phyloP scores from a whole-genome alignment of 2,888 invertebrate genomes.

The Megaustenia siamemsis region DNA sequence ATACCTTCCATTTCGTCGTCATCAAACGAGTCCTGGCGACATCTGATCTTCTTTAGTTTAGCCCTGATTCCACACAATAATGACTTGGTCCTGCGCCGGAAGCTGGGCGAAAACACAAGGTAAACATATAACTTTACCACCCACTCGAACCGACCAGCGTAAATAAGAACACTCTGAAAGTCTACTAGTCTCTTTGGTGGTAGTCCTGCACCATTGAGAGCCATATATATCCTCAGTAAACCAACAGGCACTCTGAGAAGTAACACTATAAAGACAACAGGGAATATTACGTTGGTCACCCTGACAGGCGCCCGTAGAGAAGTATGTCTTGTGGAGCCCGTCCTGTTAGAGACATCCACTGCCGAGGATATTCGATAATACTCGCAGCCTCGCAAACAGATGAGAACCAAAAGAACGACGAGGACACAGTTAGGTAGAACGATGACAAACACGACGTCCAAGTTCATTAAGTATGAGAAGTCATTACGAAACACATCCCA shows the following conservation, averaged over 20 bases:
- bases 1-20: conserved; percentile 26
- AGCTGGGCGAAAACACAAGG: conserved; percentile 54
- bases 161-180: conserved; percentile 38
- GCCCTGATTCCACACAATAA: conserved; percentile 25
- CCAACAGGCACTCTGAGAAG: conserved; percentile 52
- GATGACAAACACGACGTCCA: conserved; percentile 68
- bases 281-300: conserved; percentile 57
- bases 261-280: conserved; percentile 54
- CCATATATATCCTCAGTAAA: conserved; percentile 38
- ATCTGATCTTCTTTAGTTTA: conserved; percentile 28
- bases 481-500: conserved; percentile 56
- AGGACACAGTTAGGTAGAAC: conserved; percentile 66
- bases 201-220: not conserved
- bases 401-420: conserved; percentile 63
- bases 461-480: conserved; percentile 60
- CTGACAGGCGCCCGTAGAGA: conserved; percentile 43
- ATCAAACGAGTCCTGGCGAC: conserved; percentile 20
- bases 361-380: conserved; percentile 63
- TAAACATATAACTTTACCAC: conserved; percentile 57
- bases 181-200: conserved; percentile 9
- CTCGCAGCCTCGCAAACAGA: conserved; percentile 63
- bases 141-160: conserved; percentile 54
- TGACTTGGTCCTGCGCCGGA: conserved; percentile 47
- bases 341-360: conserved; percentile 36
- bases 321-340: not conserved